A percentile compares a stretch with the other conserved stretches of the same genome.
Evolutionary conservation across 2,797 vertebrate species (phyloP).

Genomic region (Champsocephalus gunnari): DNA sequence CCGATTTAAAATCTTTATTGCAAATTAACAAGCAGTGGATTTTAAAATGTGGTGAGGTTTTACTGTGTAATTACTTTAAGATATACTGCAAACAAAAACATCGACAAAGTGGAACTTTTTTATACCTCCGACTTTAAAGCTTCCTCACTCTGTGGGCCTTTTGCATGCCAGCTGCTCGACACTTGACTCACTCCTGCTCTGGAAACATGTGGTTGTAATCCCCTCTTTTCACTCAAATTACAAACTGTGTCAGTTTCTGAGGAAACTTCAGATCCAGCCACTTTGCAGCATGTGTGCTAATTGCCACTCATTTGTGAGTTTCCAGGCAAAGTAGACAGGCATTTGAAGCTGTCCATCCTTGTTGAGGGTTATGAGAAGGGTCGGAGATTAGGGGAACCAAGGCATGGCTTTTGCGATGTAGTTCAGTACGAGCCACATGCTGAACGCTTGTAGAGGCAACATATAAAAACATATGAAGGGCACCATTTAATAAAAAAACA

Average conservation of each 20-base stretch:
- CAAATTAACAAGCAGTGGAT: conserved; percentile 50
- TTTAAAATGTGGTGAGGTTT: conserved; percentile 46
- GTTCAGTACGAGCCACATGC: not conserved
- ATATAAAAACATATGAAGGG: too few species aligned
- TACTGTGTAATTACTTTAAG: conserved; percentile 37
- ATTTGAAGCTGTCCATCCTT: conserved; percentile 42
- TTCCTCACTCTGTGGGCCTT: conserved; percentile 46
- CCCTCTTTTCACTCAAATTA: conserved; percentile 73
- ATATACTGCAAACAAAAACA: conserved; percentile 19
- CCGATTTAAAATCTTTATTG: conserved; percentile 43
- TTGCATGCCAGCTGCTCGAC: conserved; percentile 66
- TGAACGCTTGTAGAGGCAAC: not conserved
- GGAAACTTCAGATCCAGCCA: conserved; percentile 65
- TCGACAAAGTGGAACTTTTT: conserved; percentile 15
- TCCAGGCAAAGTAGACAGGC: conserved; percentile 50
- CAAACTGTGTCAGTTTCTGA: conserved; percentile 72
- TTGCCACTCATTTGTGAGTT: conserved; percentile 71
- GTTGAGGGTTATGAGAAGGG: conserved; percentile 15
- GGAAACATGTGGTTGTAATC: conserved; percentile 81
- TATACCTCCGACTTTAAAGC: conserved; percentile 34
- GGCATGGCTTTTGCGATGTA: not conserved
- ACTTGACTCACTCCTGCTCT: conserved; percentile 48
- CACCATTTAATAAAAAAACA: too few species aligned
- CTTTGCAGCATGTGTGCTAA: conserved; percentile 71
- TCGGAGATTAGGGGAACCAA: conserved; percentile 4